Evolutionary conservation across 2,113 vertebrate genomes (phyloP), one percentile per base, ranked within the genome.

Genomic region (Rana temporaria): DNA sequence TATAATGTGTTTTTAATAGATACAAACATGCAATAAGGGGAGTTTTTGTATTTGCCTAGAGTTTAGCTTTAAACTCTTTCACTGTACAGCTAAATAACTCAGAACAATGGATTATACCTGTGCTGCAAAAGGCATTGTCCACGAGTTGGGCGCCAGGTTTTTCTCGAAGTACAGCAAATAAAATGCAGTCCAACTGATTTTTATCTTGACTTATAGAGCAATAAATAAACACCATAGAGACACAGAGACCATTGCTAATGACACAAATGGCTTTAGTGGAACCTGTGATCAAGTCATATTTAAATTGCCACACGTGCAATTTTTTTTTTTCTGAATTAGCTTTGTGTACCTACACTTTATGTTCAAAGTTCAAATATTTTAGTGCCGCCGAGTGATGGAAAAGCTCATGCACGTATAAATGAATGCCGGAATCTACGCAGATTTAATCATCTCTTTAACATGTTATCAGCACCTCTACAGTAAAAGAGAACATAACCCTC

Each of bases 401-500:
- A 60, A 32, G 1, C 20, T n/a, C 4, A 75, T 19, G 22, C 30
- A n/a, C 1, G 22, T 17, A 42, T 60, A 76, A 24, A n/a, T 59
- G n/a, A 32, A 7, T 15, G 24, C 14, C n/a, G 62, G 65, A 82
- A 75, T 64, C 83, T 5, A 0, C 7, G 65, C 59, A 78, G 84
- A 81, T 63, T 84, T 57, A 8, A 81, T 56, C 71, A 65, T 26
- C 20, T 60, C 34, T 66, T 66, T 56, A 74, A 75, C 38, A 72
- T 55, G 0, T 38, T 65, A 68, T 84, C 86, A 84, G 82, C 11
- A 11, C 56, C 67, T 78, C 60, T 24, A 52, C 57, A 85, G 79
- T 32, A 85, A 79, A 87, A 56, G 79, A 84, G 84, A 84, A 81
- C 63, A 63, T 60, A 53, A 72, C 55, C 67, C 30, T 0, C 20